phyloP scores from a whole-genome alignment of 1,140 invertebrate species.

The Eueides isabella region DNA sequence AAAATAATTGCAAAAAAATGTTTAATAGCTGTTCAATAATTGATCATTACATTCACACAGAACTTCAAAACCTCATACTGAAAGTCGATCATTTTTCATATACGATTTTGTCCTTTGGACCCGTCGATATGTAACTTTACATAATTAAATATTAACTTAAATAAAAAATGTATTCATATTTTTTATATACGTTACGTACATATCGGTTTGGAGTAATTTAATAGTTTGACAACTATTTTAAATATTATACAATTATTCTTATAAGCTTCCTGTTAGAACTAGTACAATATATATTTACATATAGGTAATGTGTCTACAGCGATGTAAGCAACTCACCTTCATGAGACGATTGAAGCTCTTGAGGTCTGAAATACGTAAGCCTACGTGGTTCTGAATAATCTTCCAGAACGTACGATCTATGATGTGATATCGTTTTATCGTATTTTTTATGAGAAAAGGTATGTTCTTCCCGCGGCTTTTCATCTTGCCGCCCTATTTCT shows the following conservation, averaged over 20 bases:
- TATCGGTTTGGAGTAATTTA: too few species aligned
- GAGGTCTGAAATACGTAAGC: slow-evolving; percentile 63
- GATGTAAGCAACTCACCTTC: slow-evolving; percentile 52
- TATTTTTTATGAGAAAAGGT: slow-evolving; percentile 81
- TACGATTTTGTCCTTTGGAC: too few species aligned
- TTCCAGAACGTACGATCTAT: slow-evolving; percentile 73
- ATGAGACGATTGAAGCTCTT: slow-evolving; percentile 57
- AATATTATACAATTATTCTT: too few species aligned
- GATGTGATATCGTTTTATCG: slow-evolving; percentile 78
- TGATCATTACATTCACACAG: too few species aligned
- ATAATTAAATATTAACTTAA: too few species aligned
- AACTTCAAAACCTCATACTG: too few species aligned
- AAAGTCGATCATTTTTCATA: too few species aligned
- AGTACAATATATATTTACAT: background rate
- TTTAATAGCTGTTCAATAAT: too few species aligned
- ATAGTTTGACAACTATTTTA: too few species aligned
- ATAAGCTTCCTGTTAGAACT: slow-evolving; percentile 10
- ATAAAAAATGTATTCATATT: too few species aligned
- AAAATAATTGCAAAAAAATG: too few species aligned
- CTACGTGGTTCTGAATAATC: slow-evolving; percentile 65
- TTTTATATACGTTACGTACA: background rate
- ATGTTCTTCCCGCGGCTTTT: slow-evolving; percentile 68
- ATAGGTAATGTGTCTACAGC: background rate
- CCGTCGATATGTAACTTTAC: too few species aligned
- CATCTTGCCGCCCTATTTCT: slow-evolving; percentile 77